phyloP scores from a whole-genome alignment of 1,140 invertebrate species.

The Diorhabda carinulata region DNA sequence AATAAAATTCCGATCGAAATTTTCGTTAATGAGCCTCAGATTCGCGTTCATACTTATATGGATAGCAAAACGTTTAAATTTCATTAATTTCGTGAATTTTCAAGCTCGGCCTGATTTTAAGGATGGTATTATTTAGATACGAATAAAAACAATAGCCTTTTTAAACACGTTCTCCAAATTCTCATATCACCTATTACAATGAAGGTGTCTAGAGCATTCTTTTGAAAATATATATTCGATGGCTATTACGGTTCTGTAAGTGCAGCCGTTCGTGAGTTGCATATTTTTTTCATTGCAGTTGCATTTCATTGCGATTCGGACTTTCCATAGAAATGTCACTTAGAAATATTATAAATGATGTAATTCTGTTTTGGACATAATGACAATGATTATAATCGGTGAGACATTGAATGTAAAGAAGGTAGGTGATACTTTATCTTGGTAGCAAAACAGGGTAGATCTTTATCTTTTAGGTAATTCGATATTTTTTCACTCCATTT shows the following conservation, averaged over 20 bases:
- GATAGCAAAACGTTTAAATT: too few relatives aligned
- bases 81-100: too few relatives aligned
- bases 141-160: too few relatives aligned
- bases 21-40: too few relatives aligned
- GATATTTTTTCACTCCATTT: constrained; percentile 18
- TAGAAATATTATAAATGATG: constrained; percentile 41
- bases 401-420: constrained; percentile 16
- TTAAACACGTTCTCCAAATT: too few relatives aligned
- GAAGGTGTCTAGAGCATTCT: not conserved
- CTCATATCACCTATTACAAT: not conserved
- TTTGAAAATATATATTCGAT: too few relatives aligned
- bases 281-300: constrained; percentile 33
- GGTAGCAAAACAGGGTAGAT: constrained; percentile 23
- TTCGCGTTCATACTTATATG: too few relatives aligned
- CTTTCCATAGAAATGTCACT: constrained; percentile 37
- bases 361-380: constrained; percentile 29
- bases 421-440: constrained; percentile 26
- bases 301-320: constrained; percentile 35
- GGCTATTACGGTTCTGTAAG: constrained; percentile 18
- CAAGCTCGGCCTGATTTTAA: too few relatives aligned
- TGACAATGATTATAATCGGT: constrained; percentile 25
- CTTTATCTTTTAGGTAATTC: constrained; percentile 27
- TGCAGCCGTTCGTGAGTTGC: constrained; percentile 37
- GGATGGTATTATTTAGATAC: too few relatives aligned
- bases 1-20: too few relatives aligned